Base-by-base conservation (phyloP, 2,113 vertebrate genomes). In the Clarias gariepinus region DNA sequence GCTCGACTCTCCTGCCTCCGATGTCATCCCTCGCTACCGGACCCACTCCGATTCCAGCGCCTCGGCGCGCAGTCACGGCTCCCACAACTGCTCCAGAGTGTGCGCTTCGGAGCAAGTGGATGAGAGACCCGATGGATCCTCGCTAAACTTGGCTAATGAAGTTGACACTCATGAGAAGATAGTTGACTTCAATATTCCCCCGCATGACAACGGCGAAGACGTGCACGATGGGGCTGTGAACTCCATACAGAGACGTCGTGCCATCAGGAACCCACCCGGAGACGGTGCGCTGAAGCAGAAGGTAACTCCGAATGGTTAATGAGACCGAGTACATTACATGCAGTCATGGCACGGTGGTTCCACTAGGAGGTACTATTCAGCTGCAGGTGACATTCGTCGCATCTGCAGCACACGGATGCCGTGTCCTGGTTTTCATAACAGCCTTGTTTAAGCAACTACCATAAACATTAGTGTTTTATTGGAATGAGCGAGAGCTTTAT, bases 301-400 rank as follows among this genome's bases (percentile, higher is more conserved):
- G 94, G 94, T 94, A 90, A 19, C 79, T 61, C 84, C n/a, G 19
- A 28, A 28, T 71, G 11, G 16, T 5, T 74, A 63, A n/a, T 78
- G 1, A 0, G 3, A 30, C 79, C 74, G 19, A 57, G 61, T 64
- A 55, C 12, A 79, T 10, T 55, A 33, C 58, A 41, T 2, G 12
- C 12, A 53, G 11, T 3, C 4, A 83, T 80, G 71, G 9, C 52
- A 23, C 25, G 19, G 21, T 86, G 15, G 55, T 52, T 73, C 92
- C 94, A 93, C 94, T 90, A 94, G 94, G 92, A 90, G 90, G 93
- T 21, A 87, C 66, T 92, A 86, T 91, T 91, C 88, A 90, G 91
- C 92, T 88, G 8, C 23, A 58, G 30, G 84, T 61, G 12, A 60
- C n/a, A 9, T 53, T 30, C 30, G 33, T 19, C 52, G 25, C 57